Evolutionary conservation across 2,888 invertebrate species (phyloP).

Genomic region (Cephus spinipes): DNA sequence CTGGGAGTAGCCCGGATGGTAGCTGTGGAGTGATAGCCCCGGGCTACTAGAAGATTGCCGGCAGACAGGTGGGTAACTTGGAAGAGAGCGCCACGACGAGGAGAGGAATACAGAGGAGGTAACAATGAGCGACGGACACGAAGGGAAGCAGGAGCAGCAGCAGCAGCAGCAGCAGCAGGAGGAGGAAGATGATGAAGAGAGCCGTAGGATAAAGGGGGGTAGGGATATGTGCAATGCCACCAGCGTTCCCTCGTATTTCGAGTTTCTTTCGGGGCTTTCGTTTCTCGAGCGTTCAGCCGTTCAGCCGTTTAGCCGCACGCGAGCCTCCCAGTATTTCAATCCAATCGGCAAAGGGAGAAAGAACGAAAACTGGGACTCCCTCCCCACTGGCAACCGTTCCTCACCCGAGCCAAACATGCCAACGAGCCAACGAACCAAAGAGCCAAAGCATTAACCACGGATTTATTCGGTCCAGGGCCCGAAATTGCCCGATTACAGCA

Average conservation of each 20-base stretch:
- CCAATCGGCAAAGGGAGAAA: constrained; percentile 20
- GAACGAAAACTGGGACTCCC: constrained; percentile 24
- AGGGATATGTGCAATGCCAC: too few relatives aligned
- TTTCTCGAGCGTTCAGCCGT: constrained; percentile 29
- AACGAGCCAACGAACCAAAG: too few relatives aligned
- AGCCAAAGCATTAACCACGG: constrained; percentile 57
- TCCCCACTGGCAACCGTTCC: constrained; percentile 29
- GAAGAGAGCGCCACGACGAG: constrained; percentile 38
- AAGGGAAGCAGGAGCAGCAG: constrained; percentile 26
- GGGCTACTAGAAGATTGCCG: constrained; percentile 68
- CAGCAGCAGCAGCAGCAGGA: too few relatives aligned
- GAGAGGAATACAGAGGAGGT: constrained; percentile 42
- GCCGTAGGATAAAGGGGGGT: background rate
- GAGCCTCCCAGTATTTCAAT: constrained; percentile 48
- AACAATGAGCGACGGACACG: constrained; percentile 39
- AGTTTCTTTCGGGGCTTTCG: constrained; percentile 33
- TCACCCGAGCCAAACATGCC: constrained; percentile 7
- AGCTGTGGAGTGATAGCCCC: constrained; percentile 65
- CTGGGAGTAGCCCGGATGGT: constrained; percentile 60
- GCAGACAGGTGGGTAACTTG: constrained; percentile 64
- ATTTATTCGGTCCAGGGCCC: constrained; percentile 61
- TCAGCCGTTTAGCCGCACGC: constrained; percentile 65
- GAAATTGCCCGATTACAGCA: constrained; percentile 64
- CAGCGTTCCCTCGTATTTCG: too few relatives aligned
- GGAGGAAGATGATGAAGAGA: background rate